Percentiles rank a stretch among this genome's conserved stretches.
phyloP scores from a whole-genome alignment of 2,113 vertebrate genomes.

The Oreochromis tanganicae region DNA sequence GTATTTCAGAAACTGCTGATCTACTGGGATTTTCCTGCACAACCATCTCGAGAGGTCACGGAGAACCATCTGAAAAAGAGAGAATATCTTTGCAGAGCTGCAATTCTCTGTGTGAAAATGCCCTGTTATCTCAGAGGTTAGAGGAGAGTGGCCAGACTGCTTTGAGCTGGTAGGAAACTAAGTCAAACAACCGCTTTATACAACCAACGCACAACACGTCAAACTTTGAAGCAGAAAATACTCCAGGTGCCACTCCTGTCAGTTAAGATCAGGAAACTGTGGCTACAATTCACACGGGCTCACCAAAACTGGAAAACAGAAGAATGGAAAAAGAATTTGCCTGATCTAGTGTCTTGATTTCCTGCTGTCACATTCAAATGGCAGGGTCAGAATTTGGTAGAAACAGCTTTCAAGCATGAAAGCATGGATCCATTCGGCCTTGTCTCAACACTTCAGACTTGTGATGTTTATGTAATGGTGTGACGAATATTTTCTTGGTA shows the following conservation, averaged over 20 bases:
- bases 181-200: neutral
- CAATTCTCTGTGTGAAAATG: neutral
- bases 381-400: neutral
- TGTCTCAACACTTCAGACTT: neutral
- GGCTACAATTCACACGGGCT: rapidly evolving
- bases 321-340: neutral
- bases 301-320: neutral
- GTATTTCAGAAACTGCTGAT: neutral
- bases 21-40: neutral
- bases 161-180: neutral
- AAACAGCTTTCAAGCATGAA: neutral
- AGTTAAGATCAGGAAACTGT: neutral
- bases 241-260: neutral
- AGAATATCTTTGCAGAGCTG: neutral
- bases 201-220: neutral
- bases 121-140: neutral
- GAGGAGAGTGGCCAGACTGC: neutral
- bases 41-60: neutral
- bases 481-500: neutral
- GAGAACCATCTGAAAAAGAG: neutral
- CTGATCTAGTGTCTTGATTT: neutral
- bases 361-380: neutral
- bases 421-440: neutral
- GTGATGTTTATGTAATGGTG: neutral
- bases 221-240: neutral